These are phyloP conservation scores for Ophion slaviceki DNA, from an alignment of 2,888 invertebrate species.

Conservation along the genomic window DNA sequence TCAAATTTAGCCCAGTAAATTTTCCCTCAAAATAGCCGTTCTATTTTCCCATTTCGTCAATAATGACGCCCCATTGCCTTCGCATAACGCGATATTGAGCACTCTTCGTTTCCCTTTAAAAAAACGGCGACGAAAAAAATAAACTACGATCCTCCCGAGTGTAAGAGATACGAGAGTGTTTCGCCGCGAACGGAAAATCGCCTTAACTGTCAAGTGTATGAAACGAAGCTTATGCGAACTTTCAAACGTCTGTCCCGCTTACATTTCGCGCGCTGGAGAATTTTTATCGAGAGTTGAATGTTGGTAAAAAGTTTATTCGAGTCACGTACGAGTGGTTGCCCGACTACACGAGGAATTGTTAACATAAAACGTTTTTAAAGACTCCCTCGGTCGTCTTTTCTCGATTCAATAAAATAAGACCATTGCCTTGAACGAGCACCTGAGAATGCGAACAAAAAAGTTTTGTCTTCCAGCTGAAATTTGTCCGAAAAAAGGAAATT, in stretches of 20 bases:
- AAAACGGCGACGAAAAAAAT: not conserved
- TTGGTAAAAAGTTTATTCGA: not conserved
- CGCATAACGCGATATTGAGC: not conserved
- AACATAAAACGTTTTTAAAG: slow-evolving; percentile 16
- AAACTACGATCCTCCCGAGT: not conserved
- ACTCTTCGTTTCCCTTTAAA: not conserved
- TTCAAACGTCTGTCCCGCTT: not conserved
- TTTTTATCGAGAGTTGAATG: not conserved
- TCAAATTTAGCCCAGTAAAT: not conserved
- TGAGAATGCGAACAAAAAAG: not conserved
- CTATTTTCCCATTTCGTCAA: not conserved
- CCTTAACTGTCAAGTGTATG: no score
- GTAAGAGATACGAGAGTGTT: not conserved
- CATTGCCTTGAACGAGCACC: not conserved
- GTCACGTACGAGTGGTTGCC: not conserved
- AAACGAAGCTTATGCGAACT: not conserved
- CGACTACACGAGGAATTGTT: not conserved
- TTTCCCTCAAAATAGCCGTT: not conserved
- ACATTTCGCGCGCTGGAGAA: not conserved
- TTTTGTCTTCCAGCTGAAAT: not conserved
- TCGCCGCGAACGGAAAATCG: no score
- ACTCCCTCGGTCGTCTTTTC: not conserved
- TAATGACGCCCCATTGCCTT: not conserved
- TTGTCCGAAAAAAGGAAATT: not conserved
- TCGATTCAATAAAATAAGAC: slow-evolving; percentile 19